Evolutionary conservation across 1,140 invertebrate species (phyloP), one percentile per base, ranked within the genome.

Genomic region (Maconellicoccus hirsutus): DNA sequence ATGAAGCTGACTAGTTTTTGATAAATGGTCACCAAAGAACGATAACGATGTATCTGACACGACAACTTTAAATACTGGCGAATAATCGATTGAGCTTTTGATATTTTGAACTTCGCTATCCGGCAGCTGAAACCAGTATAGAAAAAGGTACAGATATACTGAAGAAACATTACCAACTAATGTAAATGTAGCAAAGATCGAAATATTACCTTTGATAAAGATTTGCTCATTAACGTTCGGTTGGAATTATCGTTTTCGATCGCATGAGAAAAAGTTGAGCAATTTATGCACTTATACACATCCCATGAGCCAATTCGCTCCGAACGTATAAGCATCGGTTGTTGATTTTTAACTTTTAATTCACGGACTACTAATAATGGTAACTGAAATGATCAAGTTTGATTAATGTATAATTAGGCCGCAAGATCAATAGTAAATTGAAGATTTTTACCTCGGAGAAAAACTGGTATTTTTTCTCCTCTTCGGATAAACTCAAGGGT

Each of bases 231-330:
- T 4, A 66, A 22, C 25, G 6, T 26, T 25, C 6, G 3, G 21
- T 66, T 26, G 19, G 61, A 23, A 25, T 23, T 61, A 10, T 16
- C 25, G n/a, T 52, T 52, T 52, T 23, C 21, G 25, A 66, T 66
- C 2, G 61, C 61, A 16, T 66, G 25, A 6, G 25, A 26, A 66
- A 16, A 66, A 12, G 22, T 66, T 26, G 25, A 22, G 22, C 61
- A 66, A 66, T 66, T 66, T 2, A 23, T 66, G 16, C 61, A 66
- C 16, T 66, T 66, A 66, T 66, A 66, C 10, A 23, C 61, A 8
- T 25, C 61, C 61, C 61, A 66, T 8, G 61, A 25, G 25, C 61
- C 61, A 16, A 66, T 25, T 66, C 25, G 8, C 16, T 66, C 16
- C 6, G 25, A 66, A 23, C 25, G 22, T 23, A 66, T 25, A 23